Conservation (phyloP, 1,140 invertebrate genomes). For the Riptortus pedestris region DNA sequence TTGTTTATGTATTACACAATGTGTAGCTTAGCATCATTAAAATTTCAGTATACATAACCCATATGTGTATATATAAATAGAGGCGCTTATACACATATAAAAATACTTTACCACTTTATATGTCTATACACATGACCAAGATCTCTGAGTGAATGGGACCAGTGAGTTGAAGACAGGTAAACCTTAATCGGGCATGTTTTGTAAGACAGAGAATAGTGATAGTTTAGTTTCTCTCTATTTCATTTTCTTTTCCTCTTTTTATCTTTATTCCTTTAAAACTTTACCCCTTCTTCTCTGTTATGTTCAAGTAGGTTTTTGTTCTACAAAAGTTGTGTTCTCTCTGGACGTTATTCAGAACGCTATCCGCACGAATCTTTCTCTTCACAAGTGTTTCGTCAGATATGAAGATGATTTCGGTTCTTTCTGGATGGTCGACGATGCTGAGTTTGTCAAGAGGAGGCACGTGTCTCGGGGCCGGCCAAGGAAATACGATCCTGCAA, state of each 20-base stretch:
- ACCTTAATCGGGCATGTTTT: slow-evolving; percentile 35
- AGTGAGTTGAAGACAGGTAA: slow-evolving; percentile 32
- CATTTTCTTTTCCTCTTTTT: slow-evolving; percentile 32
- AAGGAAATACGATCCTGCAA: slow-evolving; percentile 86
- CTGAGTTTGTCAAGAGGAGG: slow-evolving; percentile 90
- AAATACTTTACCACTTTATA: too few species aligned
- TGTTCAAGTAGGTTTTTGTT: slow-evolving; percentile 31
- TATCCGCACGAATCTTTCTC: slow-evolving; percentile 96
- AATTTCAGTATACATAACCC: slow-evolving; percentile 3
- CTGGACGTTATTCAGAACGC: slow-evolving; percentile 81
- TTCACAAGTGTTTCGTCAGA: slow-evolving; percentile 98
- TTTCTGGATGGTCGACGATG: slow-evolving; percentile 97
- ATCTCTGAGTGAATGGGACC: slow-evolving; percentile 15
- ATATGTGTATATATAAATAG: slow-evolving; percentile 9
- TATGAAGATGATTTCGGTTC: slow-evolving; percentile 98
- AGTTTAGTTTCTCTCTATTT: slow-evolving; percentile 29
- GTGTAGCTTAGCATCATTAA: slow-evolving; percentile 14
- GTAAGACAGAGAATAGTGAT: slow-evolving; percentile 33
- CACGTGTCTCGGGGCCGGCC: slow-evolving; percentile 89
- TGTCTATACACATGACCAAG: too few species aligned
- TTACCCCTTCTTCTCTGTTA: slow-evolving; percentile 34
- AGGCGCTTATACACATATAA: background rate
- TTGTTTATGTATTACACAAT: slow-evolving; percentile 2
- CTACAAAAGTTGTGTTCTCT: slow-evolving; percentile 40
- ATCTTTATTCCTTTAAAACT: slow-evolving; percentile 28